Base-by-base conservation (phyloP, 1,140 invertebrate genomes). In the Drosophila nikananu region DNA sequence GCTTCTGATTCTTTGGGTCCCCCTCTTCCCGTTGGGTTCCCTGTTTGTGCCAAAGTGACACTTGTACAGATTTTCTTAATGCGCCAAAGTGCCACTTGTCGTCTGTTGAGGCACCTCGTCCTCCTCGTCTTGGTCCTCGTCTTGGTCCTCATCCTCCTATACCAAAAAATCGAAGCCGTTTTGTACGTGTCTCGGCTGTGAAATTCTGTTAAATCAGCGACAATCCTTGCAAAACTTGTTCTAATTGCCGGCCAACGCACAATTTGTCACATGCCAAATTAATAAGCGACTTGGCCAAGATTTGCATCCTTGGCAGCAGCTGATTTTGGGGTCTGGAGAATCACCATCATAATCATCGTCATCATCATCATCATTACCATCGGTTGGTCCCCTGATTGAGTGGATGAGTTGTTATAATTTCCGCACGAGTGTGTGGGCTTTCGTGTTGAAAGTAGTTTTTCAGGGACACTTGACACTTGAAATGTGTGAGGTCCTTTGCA, bases 31-130 rank as follows among this genome's bases (percentile, higher is more conserved):
- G 9, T 13, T 64, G 44, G n/a, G 32, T 35, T 41, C 39, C 62
- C 55, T 73, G 49, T 35, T 58, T 83, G 80, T 90, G 86, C 86
- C 86, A 90, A 90, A 90, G 82, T 90, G 86, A 90, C 86, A 90
- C 86, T 90, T 90, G 86, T 90, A 90, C 86, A 90, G 86, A 90
- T 90, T 90, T 90, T 90, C 86, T 90, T 90, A 90, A 90, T 90
- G 86, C 86, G 86, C 86, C 71, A 90, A 90, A 90, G 86, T 90
- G 86, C 86, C 86, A 90, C 86, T 90, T 90, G 86, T 90, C 86
- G 86, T 90, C 86, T 90, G 86, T 86, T 89, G 79, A 84, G 48
- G 81, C 86, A 72, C 65, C 55, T 80, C 81, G 48, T 80, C 58
- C 71, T 71, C 60, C 35, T 15, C 23, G 5, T n/a, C n/a, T 12